Base-by-base conservation (phyloP, 2,797 vertebrate genomes). In the Galagoides demidoff region DNA sequence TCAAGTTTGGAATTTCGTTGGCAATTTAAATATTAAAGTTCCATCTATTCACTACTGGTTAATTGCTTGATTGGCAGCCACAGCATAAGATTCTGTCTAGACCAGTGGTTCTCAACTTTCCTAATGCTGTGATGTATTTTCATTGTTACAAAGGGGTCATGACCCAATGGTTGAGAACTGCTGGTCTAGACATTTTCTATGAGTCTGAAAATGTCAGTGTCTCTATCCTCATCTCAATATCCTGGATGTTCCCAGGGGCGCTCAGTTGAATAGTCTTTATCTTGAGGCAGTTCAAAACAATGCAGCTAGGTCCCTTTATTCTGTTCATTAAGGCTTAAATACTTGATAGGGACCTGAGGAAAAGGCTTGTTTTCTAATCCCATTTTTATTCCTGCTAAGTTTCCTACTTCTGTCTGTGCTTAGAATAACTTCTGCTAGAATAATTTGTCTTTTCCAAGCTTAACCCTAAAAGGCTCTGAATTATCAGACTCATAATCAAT, bases 1-100 rank as follows among this genome's bases (percentile, higher is more conserved):
- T 73, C 71, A 93, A 91, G n/a, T 85, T n/a, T 90, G 59, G 17
- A 71, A 79, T 66, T 87, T 84, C 64, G 66, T 76, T 96, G 91
- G 76, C 66, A 93, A 73, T 37, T 78, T 0, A 82, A 17, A 55
- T 45, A 59, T n/a, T 77, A 57, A 90, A 88, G n/a, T 23, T 89
- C 37, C 23, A 22, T 61, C 68, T 34, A 29, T 90, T 81, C 71
- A 7, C 20, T 76, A 90, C 57, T 76, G 77, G 57, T 63, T 92
- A 70, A 79, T 83, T 92, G 61, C 20, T 39, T 90, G 64, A 45
- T 68, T 95, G 66, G 61, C 8, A 92, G 23, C 66, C 63, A 79
- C 10, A 94, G 45, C 20, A 68, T 86, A 85, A 85, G 25, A 88
- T 57, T 95, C 25, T 89, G n/a, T 96, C 89, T 79, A 84, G 89